phyloP scores from a whole-genome alignment of 1,140 invertebrate genomes.

The Globodera ellingtonae region DNA sequence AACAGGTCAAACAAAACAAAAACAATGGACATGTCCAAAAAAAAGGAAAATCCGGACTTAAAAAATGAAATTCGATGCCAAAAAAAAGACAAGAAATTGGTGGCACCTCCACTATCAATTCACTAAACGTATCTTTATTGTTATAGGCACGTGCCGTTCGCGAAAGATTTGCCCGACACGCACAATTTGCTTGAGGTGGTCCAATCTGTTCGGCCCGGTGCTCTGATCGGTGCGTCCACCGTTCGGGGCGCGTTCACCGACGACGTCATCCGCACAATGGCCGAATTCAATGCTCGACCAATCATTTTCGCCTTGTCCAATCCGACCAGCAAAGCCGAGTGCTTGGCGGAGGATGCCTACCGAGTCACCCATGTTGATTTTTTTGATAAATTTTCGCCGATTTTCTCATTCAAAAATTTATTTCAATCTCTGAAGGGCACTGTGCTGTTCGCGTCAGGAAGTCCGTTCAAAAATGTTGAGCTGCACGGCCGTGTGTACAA shows the following conservation, averaged over 20 bases:
- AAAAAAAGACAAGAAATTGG: too few species aligned
- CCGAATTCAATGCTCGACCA: constrained; percentile 79
- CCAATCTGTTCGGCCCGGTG: constrained; percentile 77
- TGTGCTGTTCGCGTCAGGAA: constrained; percentile 87
- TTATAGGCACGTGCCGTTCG: constrained; percentile 79
- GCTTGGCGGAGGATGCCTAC: constrained; percentile 89
- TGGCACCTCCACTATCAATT: too few species aligned
- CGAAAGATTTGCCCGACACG: constrained; percentile 79
- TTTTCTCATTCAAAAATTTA: background rate
- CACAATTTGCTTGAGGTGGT: constrained; percentile 79
- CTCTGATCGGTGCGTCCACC: constrained; percentile 79
- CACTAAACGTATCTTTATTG: background rate
- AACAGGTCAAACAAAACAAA: background rate
- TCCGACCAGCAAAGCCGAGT: constrained; percentile 92
- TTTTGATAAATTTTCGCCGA: constrained; percentile 6
- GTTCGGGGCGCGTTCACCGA: constrained; percentile 85
- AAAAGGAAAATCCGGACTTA: too few species aligned
- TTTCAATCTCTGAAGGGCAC: constrained; percentile 72
- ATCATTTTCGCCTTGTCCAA: constrained; percentile 94
- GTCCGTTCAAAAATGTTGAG: constrained; percentile 82
- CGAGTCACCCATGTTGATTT: constrained; percentile 78
- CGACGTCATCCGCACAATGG: constrained; percentile 83
- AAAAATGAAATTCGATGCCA: too few species aligned
- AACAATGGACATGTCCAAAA: too few species aligned
- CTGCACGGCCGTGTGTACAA: constrained; percentile 78